These are phyloP conservation scores for Silurus lanzhouensis DNA, from an alignment of 2,797 vertebrate species.

Conservation along the genomic window DNA sequence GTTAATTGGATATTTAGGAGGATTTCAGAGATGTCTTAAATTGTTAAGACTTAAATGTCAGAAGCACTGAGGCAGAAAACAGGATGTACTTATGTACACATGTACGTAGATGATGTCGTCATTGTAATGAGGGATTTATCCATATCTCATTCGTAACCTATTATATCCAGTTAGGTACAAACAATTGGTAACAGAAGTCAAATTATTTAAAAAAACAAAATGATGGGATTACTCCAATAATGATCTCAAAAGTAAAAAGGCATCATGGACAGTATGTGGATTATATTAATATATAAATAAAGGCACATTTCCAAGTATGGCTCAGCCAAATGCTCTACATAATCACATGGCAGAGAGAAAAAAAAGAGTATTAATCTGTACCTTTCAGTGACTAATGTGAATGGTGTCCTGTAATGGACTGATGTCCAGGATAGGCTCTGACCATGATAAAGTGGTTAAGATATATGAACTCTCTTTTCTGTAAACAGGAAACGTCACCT, in stretches of 20 bases:
- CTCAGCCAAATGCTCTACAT: neutral
- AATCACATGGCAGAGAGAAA: neutral
- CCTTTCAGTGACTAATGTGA: neutral
- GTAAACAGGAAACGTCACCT: conserved; percentile 17
- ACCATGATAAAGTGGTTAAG: neutral
- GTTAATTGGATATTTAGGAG: neutral
- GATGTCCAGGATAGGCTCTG: no score
- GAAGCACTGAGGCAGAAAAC: neutral
- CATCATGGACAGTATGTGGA: neutral
- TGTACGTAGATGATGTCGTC: neutral
- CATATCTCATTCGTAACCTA: neutral
- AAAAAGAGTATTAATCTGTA: neutral
- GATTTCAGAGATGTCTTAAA: neutral
- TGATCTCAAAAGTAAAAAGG: neutral
- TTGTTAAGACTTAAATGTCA: neutral
- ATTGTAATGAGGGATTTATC: neutral
- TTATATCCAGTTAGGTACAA: neutral
- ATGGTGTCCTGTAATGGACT: neutral
- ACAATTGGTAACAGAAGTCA: neutral
- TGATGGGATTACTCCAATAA: neutral
- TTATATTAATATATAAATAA: neutral
- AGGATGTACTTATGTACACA: neutral
- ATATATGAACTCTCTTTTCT: neutral
- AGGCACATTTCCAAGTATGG: neutral
- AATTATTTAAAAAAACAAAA: neutral